Evolutionary conservation across 2,797 vertebrate genomes (phyloP), one percentile per base, ranked within the genome.

Genomic region (Scolopax rusticola): DNA sequence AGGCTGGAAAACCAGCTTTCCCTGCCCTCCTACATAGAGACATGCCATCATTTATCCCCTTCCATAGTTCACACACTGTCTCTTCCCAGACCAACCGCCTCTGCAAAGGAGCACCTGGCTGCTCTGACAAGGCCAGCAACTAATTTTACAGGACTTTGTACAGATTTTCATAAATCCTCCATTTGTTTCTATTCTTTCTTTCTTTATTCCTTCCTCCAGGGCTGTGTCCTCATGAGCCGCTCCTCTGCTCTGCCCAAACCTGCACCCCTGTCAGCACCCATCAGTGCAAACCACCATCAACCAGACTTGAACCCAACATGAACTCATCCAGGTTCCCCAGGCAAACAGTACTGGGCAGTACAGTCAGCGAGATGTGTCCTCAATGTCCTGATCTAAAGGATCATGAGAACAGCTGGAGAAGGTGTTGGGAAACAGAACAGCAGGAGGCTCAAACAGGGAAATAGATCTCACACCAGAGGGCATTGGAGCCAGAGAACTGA

Each of bases 161-260:
- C 33, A 45, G n/a, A 70, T 43, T 73, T 81, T 38, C 54, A 51
- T 38, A 51, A 84, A 60, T 15, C 27, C 8, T 48, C 61, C 53
- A 13, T 36, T 84, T 71, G n/a, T 19, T 81, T 73, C 15, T 25
- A 48, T 51, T 11, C 17, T 67, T 79, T 40, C 23, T 38, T 67
- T 6, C 25, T 56, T 8, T 11, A 19, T 51, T 60, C 48, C 36
- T 81, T n/a, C 81, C 90, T 87, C 19, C 54, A 41, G 82, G 84
- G 77, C 47, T 73, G 61, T 2, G 2, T 73, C 79, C 63, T 56
- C 3, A 0, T 79, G 82, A 81, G 54, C 41, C 43, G 65, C 10
- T 92, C 69, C 82, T 68, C n/a, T 59, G 61, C 83, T 85, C 87
- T 93, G 80, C 85, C 95, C 92, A 67, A 94, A 90, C 56, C 47